A percentile compares a stretch with the other conserved stretches of the same genome.
phyloP scores from a whole-genome alignment of 2,797 vertebrate genomes.

The Microhierax caerulescens region DNA sequence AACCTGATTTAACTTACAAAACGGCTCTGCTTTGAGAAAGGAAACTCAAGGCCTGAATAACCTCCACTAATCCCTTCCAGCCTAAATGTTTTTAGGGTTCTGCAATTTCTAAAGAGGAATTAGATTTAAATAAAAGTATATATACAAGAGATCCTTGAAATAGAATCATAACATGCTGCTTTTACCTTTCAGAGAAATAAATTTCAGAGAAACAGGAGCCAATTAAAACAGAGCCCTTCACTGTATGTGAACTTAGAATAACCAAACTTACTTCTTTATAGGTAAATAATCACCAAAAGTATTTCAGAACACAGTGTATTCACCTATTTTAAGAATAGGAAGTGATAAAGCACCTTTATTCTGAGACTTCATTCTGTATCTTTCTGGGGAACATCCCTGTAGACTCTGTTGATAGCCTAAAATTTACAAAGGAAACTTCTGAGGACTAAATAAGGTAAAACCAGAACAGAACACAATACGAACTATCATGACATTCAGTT shows the following conservation, averaged over 20 bases:
- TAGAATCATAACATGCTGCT: not conserved
- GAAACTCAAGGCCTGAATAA: not conserved
- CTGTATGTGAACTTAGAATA: not conserved
- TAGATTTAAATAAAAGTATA: slow-evolving; percentile 27
- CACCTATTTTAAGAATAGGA: not conserved
- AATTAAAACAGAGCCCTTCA: slow-evolving; percentile 18
- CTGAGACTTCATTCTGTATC: not conserved
- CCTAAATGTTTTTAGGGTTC: slow-evolving; percentile 10
- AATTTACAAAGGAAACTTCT: not conserved
- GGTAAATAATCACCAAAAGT: slow-evolving; percentile 42
- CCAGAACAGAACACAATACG: not conserved
- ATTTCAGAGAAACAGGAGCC: not conserved
- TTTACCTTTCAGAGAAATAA: not conserved
- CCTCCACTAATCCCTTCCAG: slow-evolving; percentile 19
- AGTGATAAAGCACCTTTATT: not conserved
- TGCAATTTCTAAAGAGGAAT: slow-evolving; percentile 20
- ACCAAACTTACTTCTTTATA: not conserved
- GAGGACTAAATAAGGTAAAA: not conserved
- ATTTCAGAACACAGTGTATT: not conserved
- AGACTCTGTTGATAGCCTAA: not conserved
- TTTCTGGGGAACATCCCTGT: not conserved
- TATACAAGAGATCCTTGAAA: slow-evolving; percentile 32
- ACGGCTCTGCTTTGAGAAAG: not conserved
- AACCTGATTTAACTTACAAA: not conserved
- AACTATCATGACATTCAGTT: not conserved